Evolutionary conservation across 2,888 invertebrate species (phyloP), one percentile per base, ranked within the genome.

Genomic region (Antheraea yamamai): DNA sequence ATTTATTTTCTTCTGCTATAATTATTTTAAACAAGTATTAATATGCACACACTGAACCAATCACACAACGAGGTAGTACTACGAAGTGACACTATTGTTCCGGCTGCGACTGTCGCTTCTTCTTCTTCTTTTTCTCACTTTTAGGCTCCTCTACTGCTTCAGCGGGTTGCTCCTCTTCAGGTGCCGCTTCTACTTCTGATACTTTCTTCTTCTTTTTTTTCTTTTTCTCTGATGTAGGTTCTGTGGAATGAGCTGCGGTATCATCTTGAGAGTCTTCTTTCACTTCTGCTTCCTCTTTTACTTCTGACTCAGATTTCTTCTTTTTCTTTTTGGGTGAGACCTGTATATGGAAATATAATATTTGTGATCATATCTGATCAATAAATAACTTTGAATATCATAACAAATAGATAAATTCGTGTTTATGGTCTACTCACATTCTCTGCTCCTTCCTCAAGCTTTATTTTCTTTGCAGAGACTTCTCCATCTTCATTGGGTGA

Each of bases 201-300:
- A 95, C 95, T 80, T 94, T 95, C 86, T 94, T 95, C 83, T 95
- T 95, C 83, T 95, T 95, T 81, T 95, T 95, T 79, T 92, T 92
- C 82, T 95, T 95, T 77, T 95, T 95, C 81, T 95, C 95, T 26
- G 91, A 91, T 20, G 84, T 80, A 3, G 87, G 87, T 68, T 83
- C 86, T 23, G 86, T 81, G 12, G 80, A 75, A 23, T 83, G 84
- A 4, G 83, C 79, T 52, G 64, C 6, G 7, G 26, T 26, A 66
- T 82, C 78, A 23, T 78, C 80, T 39, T 80, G 82, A 74, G 83
- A 81, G 35, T 84, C 82, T 78, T 84, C 73, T 26, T 79, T 75
- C 52, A 77, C 79, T 30, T 74, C 75, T 0, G 75, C 73, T 70
- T 80, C 78, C 61, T 78, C 80, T 75, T 78, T 74, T 7, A 80